Conservation (phyloP, 92 coral and sea anemone genomes). For the Pocillopora grandis region DNA sequence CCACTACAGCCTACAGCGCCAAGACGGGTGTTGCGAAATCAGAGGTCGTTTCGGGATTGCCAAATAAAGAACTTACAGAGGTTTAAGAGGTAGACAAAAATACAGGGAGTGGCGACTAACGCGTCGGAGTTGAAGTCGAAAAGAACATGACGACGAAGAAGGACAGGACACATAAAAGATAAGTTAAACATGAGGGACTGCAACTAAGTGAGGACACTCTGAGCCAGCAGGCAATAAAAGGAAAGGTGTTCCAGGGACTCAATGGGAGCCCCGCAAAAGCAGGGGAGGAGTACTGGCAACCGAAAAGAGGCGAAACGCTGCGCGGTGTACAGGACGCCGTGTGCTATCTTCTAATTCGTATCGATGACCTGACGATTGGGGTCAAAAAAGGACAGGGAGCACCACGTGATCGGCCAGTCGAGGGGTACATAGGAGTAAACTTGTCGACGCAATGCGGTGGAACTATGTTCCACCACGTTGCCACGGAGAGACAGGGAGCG, state of each 20-base stretch:
- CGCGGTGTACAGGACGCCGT: constrained; percentile 39
- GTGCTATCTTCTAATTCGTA: constrained; percentile 32
- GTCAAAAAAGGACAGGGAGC: background rate
- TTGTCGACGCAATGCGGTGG: constrained; percentile 27
- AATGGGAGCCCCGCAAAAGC: constrained; percentile 12
- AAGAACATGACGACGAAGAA: background rate
- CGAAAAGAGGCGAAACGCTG: constrained; percentile 14
- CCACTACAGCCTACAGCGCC: background rate
- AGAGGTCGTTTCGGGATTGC: constrained; percentile 29
- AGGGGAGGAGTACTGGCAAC: background rate
- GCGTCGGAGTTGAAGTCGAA: background rate
- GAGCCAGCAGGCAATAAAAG: constrained; percentile 29
- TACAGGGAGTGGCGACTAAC: background rate
- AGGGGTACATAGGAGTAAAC: constrained; percentile 1
- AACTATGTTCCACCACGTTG: background rate
- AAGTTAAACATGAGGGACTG: constrained; percentile 1
- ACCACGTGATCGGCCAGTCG: constrained; percentile 34
- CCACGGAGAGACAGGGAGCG: constrained; percentile 21
- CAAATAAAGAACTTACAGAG: constrained; percentile 22
- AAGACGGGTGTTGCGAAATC: constrained; percentile 12
- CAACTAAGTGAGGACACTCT: constrained; percentile 15
- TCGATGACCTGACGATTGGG: constrained; percentile 21
- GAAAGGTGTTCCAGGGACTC: constrained; percentile 5
- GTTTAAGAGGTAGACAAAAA: constrained; percentile 10
- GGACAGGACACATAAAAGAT: background rate